Percentiles rank a stretch among this genome's conserved stretches.
Conservation (phyloP, 2,113 vertebrate genomes). For the Acanthisitta chloris region DNA sequence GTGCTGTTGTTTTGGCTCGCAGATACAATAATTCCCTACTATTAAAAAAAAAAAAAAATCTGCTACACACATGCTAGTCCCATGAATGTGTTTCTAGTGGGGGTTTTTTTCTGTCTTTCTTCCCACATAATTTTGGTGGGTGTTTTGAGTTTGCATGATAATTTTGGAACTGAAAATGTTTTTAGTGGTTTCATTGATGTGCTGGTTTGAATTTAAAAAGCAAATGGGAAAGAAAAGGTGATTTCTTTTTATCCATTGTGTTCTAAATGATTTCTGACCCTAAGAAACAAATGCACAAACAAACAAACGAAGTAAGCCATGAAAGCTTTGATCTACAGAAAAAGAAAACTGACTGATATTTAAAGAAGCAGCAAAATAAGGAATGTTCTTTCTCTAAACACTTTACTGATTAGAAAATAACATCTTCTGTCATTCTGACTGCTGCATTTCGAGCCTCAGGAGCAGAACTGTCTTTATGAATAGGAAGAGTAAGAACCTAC, state of each 20-base stretch:
- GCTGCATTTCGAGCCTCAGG: not conserved
- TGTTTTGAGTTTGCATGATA: not conserved
- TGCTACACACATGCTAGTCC: not conserved
- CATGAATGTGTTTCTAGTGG: not conserved
- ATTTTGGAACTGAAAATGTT: not conserved
- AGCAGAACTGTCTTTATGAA: not conserved
- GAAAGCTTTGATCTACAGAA: slow-evolving; percentile 15
- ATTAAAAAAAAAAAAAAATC: not conserved
- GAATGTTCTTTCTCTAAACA: not conserved
- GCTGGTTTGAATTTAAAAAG: too few species aligned
- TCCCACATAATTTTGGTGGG: not conserved
- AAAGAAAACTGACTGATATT: slow-evolving; percentile 14
- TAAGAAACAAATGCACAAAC: slow-evolving; percentile 1
- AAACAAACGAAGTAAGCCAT: not conserved
- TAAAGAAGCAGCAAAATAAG: slow-evolving; percentile 6
- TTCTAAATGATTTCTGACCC: slow-evolving; percentile 26
- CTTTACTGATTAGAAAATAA: slow-evolving; percentile 21
- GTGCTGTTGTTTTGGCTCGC: slow-evolving; percentile 58
- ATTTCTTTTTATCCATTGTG: not conserved
- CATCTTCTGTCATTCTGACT: not conserved
- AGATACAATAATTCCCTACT: slow-evolving; percentile 45
- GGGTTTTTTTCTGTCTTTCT: not conserved
- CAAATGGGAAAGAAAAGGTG: not conserved
- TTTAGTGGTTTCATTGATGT: not conserved
- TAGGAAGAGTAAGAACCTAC: not conserved